Conservation (phyloP, 2,888 invertebrate genomes). For the Eupithecia inturbata region DNA sequence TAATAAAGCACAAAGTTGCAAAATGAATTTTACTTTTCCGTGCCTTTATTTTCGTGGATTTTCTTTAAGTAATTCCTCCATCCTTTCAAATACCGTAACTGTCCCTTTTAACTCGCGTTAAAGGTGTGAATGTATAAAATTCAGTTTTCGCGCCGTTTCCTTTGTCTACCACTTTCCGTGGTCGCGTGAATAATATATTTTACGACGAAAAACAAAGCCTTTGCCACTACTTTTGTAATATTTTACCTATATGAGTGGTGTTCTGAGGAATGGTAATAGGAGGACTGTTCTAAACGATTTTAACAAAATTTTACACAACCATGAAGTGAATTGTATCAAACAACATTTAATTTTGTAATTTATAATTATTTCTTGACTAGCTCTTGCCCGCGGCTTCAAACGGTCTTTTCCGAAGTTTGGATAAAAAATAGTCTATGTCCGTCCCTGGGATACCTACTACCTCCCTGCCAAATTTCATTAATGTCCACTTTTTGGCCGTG, state of each 20-base stretch:
- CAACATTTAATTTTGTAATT: neutral
- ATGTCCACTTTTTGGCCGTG: no score
- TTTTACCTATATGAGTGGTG: neutral
- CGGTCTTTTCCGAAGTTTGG: neutral
- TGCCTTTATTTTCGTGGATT: neutral
- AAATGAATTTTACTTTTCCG: neutral
- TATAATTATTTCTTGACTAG: neutral
- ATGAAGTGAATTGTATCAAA: neutral
- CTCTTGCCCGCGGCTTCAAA: neutral
- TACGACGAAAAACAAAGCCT: constrained; percentile 36
- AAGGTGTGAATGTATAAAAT: constrained; percentile 28
- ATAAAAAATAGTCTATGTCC: neutral
- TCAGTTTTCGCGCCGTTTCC: constrained; percentile 28
- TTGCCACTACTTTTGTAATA: neutral
- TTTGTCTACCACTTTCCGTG: constrained; percentile 31
- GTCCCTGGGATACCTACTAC: neutral
- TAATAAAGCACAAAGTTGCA: no score
- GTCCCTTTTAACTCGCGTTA: constrained; percentile 9
- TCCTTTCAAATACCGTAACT: constrained; percentile 11
- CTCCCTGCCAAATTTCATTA: no score
- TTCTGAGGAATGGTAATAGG: neutral
- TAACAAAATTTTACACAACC: neutral
- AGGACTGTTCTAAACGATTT: neutral
- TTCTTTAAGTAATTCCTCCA: neutral
- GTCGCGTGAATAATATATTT: constrained; percentile 33